Evolutionary conservation across 2,113 vertebrate genomes (phyloP).

Genomic region (Platysteira castanea): DNA sequence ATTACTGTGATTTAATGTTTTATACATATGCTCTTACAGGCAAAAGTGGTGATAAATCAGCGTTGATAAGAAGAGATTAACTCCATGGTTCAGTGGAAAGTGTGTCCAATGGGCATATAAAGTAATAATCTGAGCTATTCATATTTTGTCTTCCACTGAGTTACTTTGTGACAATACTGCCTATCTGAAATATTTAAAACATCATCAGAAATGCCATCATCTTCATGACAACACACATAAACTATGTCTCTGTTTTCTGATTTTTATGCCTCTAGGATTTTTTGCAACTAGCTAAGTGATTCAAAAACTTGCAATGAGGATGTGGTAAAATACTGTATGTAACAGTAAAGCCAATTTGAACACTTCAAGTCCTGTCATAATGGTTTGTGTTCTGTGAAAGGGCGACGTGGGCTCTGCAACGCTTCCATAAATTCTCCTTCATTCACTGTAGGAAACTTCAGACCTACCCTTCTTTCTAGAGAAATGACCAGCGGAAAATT

Average conservation of each 20-base stretch:
- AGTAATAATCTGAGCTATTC: background rate
- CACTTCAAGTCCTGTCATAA: background rate
- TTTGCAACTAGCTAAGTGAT: background rate
- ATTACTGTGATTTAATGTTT: background rate
- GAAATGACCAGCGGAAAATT: background rate
- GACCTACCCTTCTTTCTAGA: background rate
- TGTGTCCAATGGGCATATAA: background rate
- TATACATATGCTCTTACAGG: background rate
- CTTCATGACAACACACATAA: background rate
- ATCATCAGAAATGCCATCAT: background rate
- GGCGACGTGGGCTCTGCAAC: rapidly evolving
- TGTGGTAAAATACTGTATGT: background rate
- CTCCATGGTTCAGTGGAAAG: background rate
- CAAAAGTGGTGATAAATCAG: background rate
- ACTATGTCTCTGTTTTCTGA: background rate
- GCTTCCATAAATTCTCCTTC: background rate
- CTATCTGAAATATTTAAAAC: background rate
- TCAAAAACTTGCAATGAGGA: background rate
- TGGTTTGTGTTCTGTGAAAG: background rate
- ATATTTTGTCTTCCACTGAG: background rate
- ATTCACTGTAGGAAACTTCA: background rate
- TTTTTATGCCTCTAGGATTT: background rate
- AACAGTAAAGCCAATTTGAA: background rate
- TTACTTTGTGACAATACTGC: background rate
- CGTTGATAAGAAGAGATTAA: background rate